Percentiles rank a stretch among this genome's conserved stretches.
Evolutionary conservation across 2,888 invertebrate genomes (phyloP).

Genomic region (Mantis religiosa): DNA sequence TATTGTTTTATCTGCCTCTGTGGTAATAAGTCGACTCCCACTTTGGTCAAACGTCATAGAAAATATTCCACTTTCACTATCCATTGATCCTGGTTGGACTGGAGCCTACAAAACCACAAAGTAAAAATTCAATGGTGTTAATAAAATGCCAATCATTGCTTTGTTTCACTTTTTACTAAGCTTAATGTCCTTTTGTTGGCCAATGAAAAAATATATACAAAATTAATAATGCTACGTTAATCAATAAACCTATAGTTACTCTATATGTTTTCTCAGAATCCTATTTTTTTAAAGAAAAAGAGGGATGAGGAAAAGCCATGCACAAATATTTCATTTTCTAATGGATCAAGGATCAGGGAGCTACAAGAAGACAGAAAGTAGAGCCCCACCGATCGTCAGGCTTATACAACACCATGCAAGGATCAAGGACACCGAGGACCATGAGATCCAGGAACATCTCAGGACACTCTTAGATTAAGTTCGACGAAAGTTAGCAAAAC

Average conservation of each 20-base stretch:
- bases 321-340: too few species aligned
- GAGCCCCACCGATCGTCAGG: too few species aligned
- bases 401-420: too few species aligned
- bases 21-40: slow-evolving; percentile 90
- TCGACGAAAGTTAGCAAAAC: too few species aligned
- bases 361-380: too few species aligned
- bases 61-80: slow-evolving; percentile 97
- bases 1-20: slow-evolving; percentile 98
- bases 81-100: slow-evolving; percentile 98
- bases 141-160: too few species aligned
- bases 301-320: too few species aligned
- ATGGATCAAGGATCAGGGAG: too few species aligned
- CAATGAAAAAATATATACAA: neutral
- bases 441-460: too few species aligned
- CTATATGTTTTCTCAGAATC: neutral
- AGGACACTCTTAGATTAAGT: too few species aligned
- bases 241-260: neutral
- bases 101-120: slow-evolving; percentile 62
- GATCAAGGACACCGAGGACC: too few species aligned
- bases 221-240: neutral
- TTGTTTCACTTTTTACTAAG: neutral
- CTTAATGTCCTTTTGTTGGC: neutral
- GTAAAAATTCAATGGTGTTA: neutral
- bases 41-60: slow-evolving; percentile 92
- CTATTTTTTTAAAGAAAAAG: too few species aligned